Conservation (phyloP, 2,888 invertebrate species). For the Nudaria mundana region DNA sequence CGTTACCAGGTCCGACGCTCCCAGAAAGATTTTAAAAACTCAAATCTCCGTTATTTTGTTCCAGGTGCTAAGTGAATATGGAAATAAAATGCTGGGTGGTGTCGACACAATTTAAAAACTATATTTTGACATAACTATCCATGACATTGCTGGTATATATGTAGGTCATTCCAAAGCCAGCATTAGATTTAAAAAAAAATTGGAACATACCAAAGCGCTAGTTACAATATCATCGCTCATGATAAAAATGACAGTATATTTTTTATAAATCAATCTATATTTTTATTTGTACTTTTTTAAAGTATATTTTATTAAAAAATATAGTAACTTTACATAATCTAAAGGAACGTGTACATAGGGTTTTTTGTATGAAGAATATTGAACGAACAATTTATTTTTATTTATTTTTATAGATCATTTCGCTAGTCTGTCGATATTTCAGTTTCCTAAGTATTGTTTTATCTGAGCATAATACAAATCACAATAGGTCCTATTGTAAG, state of each 20-base stretch:
- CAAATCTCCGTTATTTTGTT: constrained; percentile 42
- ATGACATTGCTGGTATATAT: constrained; percentile 29
- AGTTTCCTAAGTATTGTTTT: constrained; percentile 27
- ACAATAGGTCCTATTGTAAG: constrained; percentile 29
- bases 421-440: constrained; percentile 51
- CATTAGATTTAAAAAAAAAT: constrained; percentile 36
- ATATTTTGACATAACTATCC: constrained; percentile 17
- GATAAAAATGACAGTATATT: constrained; percentile 23
- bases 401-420: constrained; percentile 41
- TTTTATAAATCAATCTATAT: constrained; percentile 10
- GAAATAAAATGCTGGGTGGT: constrained; percentile 89
- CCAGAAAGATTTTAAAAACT: too few relatives aligned
- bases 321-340: constrained; percentile 30
- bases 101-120: constrained; percentile 59
- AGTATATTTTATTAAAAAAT: constrained; percentile 15
- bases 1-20: too few relatives aligned
- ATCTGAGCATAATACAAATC: constrained; percentile 37
- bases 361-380: constrained; percentile 25
- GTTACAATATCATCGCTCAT: constrained; percentile 57
- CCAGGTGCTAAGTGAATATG: constrained; percentile 90
- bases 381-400: constrained; percentile 52
- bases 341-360: constrained; percentile 42
- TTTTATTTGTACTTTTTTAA: constrained; percentile 15
- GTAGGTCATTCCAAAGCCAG: constrained; percentile 18
- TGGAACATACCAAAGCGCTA: constrained; percentile 67